Conservation (phyloP, 53 echinoderm and acorn worm genomes). For the Hippasteria phrygiana region DNA sequence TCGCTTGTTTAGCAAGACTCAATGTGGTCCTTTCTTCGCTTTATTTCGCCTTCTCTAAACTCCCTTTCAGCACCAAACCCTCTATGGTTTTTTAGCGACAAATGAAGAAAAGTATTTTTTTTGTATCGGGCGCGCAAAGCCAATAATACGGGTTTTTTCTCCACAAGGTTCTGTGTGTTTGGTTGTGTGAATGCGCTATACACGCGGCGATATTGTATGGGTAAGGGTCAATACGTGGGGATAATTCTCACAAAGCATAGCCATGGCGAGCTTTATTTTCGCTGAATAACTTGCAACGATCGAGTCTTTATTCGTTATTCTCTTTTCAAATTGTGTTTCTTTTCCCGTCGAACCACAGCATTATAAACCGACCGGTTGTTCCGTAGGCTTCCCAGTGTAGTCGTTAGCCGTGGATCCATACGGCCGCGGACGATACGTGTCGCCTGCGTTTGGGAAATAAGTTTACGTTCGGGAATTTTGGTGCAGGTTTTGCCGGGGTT, state of each 20-base stretch:
- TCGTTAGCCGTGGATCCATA: conserved; percentile 1
- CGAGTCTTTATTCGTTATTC: conserved; percentile 62
- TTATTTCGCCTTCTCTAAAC: conserved; percentile 22
- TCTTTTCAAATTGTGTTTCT: conserved; percentile 62
- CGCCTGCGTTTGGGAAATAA: neutral
- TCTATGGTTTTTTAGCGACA: conserved; percentile 57
- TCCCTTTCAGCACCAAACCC: conserved; percentile 12
- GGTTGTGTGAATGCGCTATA: conserved; percentile 46
- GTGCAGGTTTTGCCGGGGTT: conserved; percentile 3
- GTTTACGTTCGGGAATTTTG: neutral
- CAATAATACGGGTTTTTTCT: conserved; percentile 43
- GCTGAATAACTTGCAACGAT: conserved; percentile 62
- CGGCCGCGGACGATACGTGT: conserved; percentile 26
- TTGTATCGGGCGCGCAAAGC: conserved; percentile 43
- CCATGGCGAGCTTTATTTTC: conserved; percentile 60
- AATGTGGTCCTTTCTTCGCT: conserved; percentile 37
- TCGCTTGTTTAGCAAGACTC: conserved; percentile 3
- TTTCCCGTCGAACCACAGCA: conserved; percentile 36
- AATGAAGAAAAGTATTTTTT: conserved; percentile 60
- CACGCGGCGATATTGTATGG: conserved; percentile 59
- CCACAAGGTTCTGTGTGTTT: conserved; percentile 19
- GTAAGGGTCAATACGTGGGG: conserved; percentile 50
- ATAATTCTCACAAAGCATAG: conserved; percentile 54
- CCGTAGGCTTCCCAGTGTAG: conserved; percentile 13
- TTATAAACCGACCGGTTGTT: conserved; percentile 42